Percentiles rank a stretch among this genome's conserved stretches.
Conservation (phyloP, 2,797 vertebrate genomes). For the Pseudochirops cupreus region DNA sequence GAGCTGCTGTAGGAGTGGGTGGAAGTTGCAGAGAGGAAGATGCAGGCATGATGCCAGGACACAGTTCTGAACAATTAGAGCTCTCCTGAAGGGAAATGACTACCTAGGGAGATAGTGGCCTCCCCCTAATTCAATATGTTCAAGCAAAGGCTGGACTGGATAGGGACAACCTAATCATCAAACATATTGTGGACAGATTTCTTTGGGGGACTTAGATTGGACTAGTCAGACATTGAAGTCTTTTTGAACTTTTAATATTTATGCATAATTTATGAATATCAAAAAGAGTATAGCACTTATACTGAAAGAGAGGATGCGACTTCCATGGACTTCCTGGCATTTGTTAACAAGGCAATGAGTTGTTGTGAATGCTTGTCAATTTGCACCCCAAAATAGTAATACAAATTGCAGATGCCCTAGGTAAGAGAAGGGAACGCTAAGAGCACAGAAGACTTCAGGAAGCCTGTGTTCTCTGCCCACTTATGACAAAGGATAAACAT, state of each 20-base stretch:
- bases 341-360: constrained; percentile 45
- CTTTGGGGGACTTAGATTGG: background rate
- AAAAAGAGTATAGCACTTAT: background rate
- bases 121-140: background rate
- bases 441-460: constrained; percentile 25
- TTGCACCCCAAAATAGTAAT: constrained; percentile 27
- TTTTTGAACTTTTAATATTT: background rate
- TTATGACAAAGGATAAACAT: background rate
- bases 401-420: background rate
- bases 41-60: background rate
- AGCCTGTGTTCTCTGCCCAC: background rate
- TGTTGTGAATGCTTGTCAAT: background rate
- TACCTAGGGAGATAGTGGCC: background rate
- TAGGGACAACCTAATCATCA: background rate
- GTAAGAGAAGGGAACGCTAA: constrained; percentile 50
- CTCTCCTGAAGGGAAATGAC: background rate
- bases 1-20: background rate
- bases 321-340: constrained; percentile 47
- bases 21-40: background rate
- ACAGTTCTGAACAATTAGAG: background rate
- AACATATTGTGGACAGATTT: background rate
- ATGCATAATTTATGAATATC: background rate
- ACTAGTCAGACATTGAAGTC: background rate
- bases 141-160: background rate
- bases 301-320: constrained; percentile 16